Evolutionary conservation across 2,113 vertebrate species (phyloP), one percentile per base, ranked within the genome.

Genomic region (Phycodurus eques): DNA sequence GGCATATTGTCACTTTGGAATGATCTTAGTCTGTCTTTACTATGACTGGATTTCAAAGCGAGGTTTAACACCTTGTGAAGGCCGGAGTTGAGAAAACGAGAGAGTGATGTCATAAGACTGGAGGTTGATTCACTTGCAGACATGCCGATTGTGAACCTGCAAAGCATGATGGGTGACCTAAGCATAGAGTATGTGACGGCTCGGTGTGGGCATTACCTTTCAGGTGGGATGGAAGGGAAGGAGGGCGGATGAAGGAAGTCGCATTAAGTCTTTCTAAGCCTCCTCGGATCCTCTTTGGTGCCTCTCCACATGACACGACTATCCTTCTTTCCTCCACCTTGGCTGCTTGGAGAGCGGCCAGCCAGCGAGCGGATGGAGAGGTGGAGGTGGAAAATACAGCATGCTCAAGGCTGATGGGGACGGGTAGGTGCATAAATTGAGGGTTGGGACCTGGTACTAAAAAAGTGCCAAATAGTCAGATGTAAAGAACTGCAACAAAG

Each of bases 231-330:
- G n/a, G 42, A 56, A 54, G 22, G 49, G 64, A n/a, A 31, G 12
- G 35, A 57, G 72, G 73, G 9, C 63, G 80, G 83, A 67, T 72
- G 74, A 73, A 78, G 83, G 67, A 61, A 84, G 78, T 79, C 68
- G 70, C 22, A 65, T 78, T 90, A 91, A 92, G 86, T 89, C 88
- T 81, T 77, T 71, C 74, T 91, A 92, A 92, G 89, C 90, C 83
- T 86, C 80, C 86, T 88, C 35, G 87, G 82, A 91, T 92, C 87
- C 83, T 84, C 90, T 91, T 88, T 89, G 76, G 83, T 91, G 83
- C 82, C 77, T 83, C 85, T 89, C 87, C 88, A 89, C 80, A 88
- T 88, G 88, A 86, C 84, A 86, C 72, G 75, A 79, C 85, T 84
- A 85, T 89, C 80, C 83, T 82, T 83, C 78, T 85, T 84, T 85